Percentiles rank a stretch among this genome's conserved stretches.
Conservation (phyloP, 2,797 vertebrate genomes). For the Somateria mollissima region DNA sequence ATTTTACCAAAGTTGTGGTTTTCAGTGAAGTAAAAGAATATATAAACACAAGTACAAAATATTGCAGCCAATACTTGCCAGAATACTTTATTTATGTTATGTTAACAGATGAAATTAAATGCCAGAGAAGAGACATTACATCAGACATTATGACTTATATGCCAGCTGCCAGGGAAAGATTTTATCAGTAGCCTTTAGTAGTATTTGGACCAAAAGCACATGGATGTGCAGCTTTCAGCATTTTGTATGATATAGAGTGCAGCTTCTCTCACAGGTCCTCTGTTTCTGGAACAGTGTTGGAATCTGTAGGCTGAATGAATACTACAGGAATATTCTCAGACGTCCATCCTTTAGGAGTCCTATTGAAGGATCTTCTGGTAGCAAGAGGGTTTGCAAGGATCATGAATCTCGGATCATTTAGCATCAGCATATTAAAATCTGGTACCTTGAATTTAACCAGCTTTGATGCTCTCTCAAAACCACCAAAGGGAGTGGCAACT, state of each 20-base stretch:
- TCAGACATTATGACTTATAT: conserved; percentile 6
- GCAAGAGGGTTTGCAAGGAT: conserved; percentile 79
- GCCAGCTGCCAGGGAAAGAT: conserved; percentile 23
- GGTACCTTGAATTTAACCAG: conserved; percentile 83
- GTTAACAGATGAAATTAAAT: conserved; percentile 40
- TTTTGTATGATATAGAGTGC: not conserved
- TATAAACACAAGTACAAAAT: conserved; percentile 5
- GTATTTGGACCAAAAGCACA: conserved; percentile 19
- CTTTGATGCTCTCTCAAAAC: conserved; percentile 88
- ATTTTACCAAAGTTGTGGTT: not conserved
- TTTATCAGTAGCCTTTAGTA: conserved; percentile 35
- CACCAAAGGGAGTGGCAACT: conserved; percentile 94
- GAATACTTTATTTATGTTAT: conserved; percentile 71
- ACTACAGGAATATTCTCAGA: conserved; percentile 77
- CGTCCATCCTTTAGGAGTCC: conserved; percentile 91
- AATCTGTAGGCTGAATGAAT: conserved; percentile 77
- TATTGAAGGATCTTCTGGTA: conserved; percentile 92
- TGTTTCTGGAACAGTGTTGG: conserved; percentile 86
- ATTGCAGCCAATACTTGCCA: conserved; percentile 5
- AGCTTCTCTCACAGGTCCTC: conserved; percentile 89
- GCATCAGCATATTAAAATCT: conserved; percentile 81
- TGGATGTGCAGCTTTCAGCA: not conserved
- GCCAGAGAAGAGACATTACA: conserved; percentile 27
- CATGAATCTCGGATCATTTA: conserved; percentile 80
- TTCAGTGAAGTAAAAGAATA: not conserved